Base-by-base conservation (phyloP, 2,797 vertebrate genomes). In the Tolypeutes matacus region DNA sequence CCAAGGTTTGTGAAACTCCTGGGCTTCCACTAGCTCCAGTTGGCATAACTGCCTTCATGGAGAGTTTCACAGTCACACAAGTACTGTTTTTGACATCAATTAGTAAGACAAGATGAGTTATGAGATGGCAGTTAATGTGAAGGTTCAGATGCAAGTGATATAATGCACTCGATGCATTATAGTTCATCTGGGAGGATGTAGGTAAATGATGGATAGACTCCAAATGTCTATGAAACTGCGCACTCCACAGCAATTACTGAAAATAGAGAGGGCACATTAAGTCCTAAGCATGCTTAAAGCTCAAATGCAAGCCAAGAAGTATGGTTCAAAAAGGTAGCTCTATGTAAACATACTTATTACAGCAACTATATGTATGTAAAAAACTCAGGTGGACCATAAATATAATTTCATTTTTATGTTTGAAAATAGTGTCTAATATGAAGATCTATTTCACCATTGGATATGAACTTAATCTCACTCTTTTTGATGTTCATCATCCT, bases 151-250 rank as follows among this genome's bases (percentile, higher is more conserved):
- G n/a, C n/a, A n/a, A n/a, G n/a, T n/a, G n/a, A 84, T 81, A n/a
- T 83, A 95, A 95, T n/a, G n/a, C 27, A 39, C 46, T 91, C 94
- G 64, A 87, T 93, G 46, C 36, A 70, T 93, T 86, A 90, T 36
- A 72, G 93, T 76, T 93, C 67, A 91, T 36, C 53, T 39, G 91
- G 89, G 86, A 96, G n/a, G 83, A 91, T 73, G 49, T 39, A 94
- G n/a, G 12, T 77, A 93, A 77, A 91, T 96, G 93, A 97, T 91
- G 56, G 91, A 95, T 94, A 89, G 62, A 95, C 53, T 95, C 80
- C 56, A 85, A 87, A 46, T 62, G 25, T 23, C 76, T 73, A 64
- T 69, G 29, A 83, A 75, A 89, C 60, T 64, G 56, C 51, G 77
- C 39, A 70, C 36, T 81, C 31, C 12, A 23, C 17, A 56, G 58